Percentiles rank a stretch among this genome's conserved stretches.
Evolutionary conservation across 2,113 vertebrate species (phyloP).

Genomic region (Bubo blakistoni): DNA sequence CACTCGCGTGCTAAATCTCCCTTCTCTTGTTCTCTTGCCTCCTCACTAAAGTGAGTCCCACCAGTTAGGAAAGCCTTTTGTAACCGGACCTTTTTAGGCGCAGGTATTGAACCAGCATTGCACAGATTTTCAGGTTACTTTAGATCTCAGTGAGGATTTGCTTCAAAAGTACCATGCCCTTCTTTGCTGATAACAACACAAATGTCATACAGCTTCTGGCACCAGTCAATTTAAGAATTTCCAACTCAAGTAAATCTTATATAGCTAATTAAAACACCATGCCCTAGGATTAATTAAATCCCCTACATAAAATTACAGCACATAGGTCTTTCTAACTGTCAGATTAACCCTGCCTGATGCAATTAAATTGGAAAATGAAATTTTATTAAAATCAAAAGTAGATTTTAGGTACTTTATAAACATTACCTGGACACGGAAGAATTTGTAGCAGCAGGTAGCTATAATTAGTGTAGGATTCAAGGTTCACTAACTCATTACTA

Average conservation of each 20-base stretch:
- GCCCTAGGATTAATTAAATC: constrained; percentile 26
- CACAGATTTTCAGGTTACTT: background rate
- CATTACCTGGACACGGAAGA: background rate
- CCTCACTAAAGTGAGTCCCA: background rate
- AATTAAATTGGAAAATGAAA: constrained; percentile 34
- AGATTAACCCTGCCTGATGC: constrained; percentile 15
- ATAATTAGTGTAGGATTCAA: background rate
- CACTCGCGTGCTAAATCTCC: background rate
- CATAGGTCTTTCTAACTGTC: background rate
- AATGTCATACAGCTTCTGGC: background rate
- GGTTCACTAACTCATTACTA: background rate
- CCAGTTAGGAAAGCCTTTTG: background rate
- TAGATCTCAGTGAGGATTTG: background rate
- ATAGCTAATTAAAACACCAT: background rate
- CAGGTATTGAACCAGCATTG: background rate
- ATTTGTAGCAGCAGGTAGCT: background rate
- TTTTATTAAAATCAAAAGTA: constrained; percentile 14
- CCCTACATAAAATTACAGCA: background rate
- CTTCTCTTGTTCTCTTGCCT: background rate
- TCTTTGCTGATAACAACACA: background rate
- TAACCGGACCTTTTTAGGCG: background rate
- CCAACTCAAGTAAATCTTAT: background rate
- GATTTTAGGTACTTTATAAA: background rate
- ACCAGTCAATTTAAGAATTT: background rate
- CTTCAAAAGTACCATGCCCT: background rate